A percentile compares a stretch with the other conserved stretches of the same genome.
These are phyloP conservation scores for Eidolon helvum DNA, from an alignment of 2,113 vertebrate species.

Conservation along the genomic window DNA sequence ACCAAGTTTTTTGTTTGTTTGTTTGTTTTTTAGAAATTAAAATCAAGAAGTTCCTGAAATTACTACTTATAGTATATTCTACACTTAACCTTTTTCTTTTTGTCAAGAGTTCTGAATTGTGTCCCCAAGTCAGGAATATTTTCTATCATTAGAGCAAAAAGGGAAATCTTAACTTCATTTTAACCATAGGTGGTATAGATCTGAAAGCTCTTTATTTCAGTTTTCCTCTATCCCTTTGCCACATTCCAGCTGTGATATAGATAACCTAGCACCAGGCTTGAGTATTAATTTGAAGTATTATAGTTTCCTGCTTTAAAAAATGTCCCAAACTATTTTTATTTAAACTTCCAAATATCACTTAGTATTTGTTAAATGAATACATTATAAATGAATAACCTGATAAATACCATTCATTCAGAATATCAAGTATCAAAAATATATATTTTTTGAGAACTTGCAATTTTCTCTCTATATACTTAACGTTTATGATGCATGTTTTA, in stretches of 20 bases:
- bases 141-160: conserved; percentile 32
- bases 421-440: neutral
- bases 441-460: neutral
- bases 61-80: neutral
- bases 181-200: conserved; percentile 23
- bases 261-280: neutral
- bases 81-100: conserved; percentile 38
- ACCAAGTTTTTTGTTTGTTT: neutral
- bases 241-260: conserved; percentile 28
- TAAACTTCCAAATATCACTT: neutral
- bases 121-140: neutral
- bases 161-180: conserved; percentile 44
- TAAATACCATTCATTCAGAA: neutral
- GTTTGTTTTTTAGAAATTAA: neutral
- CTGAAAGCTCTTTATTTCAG: neutral
- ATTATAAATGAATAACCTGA: neutral
- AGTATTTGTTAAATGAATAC: neutral
- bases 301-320: neutral
- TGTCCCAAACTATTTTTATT: neutral
- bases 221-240: neutral
- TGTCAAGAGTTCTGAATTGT: conserved; percentile 20
- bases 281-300: conserved; percentile 39
- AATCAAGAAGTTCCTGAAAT: conserved; percentile 30
- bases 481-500: neutral
- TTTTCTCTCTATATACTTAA: neutral